Evolutionary conservation across 1,140 invertebrate species (phyloP).

Genomic region (Schlechtendalia chinensis): DNA sequence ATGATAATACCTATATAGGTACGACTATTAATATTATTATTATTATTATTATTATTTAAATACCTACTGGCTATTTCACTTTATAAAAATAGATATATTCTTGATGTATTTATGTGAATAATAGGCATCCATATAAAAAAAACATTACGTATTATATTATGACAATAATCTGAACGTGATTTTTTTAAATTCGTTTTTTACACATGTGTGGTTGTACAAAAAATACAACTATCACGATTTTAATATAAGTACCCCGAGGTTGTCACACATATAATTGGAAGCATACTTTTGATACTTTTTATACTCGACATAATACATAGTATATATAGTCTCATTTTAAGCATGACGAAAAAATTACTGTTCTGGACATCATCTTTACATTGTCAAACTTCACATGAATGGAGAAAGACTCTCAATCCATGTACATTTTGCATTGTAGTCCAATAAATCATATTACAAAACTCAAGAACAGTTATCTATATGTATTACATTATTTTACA

Average conservation of each 20-base stretch:
- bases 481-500: not conserved
- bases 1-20: too few relatives aligned
- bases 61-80: not conserved
- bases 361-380: conserved; percentile 23
- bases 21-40: not conserved
- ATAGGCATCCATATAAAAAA: not conserved
- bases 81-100: not conserved
- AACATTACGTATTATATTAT: not conserved
- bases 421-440: conserved; percentile 21
- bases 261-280: conserved; percentile 46
- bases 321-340: conserved; percentile 25
- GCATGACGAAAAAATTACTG: conserved; percentile 38
- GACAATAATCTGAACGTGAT: conserved; percentile 17
- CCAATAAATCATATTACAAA: conserved; percentile 26
- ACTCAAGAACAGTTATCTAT: conserved; percentile 22
- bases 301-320: conserved; percentile 17
- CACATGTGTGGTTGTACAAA: not conserved
- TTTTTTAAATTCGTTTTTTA: conserved; percentile 15
- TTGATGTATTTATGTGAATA: not conserved
- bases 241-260: conserved; percentile 27
- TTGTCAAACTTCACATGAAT: conserved; percentile 27
- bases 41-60: not conserved
- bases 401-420: not conserved
- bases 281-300: conserved; percentile 36
- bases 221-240: conserved; percentile 36